These are phyloP conservation scores for Lacerta bilineata DNA, from an alignment of 2,797 vertebrate species.

Conservation along the genomic window DNA sequence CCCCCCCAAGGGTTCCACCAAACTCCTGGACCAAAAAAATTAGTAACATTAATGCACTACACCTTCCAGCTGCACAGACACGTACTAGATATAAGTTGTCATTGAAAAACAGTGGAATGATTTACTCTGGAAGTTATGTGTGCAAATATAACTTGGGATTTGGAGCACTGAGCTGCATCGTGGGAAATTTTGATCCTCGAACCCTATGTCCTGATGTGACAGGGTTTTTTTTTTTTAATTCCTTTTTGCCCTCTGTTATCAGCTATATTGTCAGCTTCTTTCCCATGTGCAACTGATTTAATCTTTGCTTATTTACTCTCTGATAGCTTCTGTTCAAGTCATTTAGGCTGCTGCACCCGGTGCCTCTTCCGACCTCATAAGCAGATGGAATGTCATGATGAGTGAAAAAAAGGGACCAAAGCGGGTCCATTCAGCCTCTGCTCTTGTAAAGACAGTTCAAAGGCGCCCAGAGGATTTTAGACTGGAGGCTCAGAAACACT, in stretches of 20 bases:
- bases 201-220: slow-evolving; percentile 1
- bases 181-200: background rate
- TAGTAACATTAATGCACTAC: background rate
- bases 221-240: background rate
- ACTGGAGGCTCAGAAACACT: background rate
- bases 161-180: background rate
- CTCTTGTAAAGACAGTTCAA: slow-evolving; percentile 22
- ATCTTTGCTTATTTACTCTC: slow-evolving; percentile 15
- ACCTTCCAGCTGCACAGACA: background rate
- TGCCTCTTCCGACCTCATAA: slow-evolving; percentile 23
- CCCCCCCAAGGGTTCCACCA: no score
- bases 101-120: background rate
- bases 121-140: background rate
- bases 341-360: background rate
- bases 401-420: background rate
- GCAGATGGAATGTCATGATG: background rate
- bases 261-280: background rate
- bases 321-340: slow-evolving; percentile 5
- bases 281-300: background rate
- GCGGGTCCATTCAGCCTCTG: background rate
- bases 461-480: slow-evolving; percentile 17
- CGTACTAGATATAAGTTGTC: background rate
- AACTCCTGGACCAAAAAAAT: background rate
- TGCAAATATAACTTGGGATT: background rate
- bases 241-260: background rate